Evolutionary conservation across 2,888 invertebrate genomes (phyloP), one percentile per base, ranked within the genome.

Genomic region (Rhagonycha lutea): DNA sequence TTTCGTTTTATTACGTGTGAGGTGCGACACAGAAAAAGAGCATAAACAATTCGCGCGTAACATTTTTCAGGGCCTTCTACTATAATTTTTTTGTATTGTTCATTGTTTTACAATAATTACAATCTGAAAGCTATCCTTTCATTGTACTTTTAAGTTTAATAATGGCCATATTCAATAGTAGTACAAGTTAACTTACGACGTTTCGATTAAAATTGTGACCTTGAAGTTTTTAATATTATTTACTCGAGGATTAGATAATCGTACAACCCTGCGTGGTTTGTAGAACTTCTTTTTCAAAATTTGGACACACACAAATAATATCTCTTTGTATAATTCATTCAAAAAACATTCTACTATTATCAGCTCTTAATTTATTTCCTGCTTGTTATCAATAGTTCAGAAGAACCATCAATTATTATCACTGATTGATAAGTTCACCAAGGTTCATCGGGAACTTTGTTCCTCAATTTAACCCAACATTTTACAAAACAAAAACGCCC

Each of bases 41-140:
- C 75, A 71, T 32, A 73, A 79, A 79, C 79, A 79, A 79, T 79
- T 47, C 72, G 76, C 69, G 47, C 63, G 18, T 72, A 28, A 47
- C 47, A 47, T n/a, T 26, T 29, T 29, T 68, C 70, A 71, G 61
- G 69, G 63, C 12, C 63, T 65, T 65, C 26, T 18, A 65, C 26
- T 24, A 65, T 65, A 65, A 65, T 65, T 62, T 10, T 24, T 65
- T 47, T 69, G 75, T 72, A 79, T 77, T 79, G 79, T 79, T 67
- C 71, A 79, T 79, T 79, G 79, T 79, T 75, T 70, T 60, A 18
- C 68, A 68, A 68, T 47, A 68, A 68, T 68, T 68, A 68, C 28
- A 14, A 68, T 70, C 26, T 62, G 14, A 70, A 70, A 63, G 26
- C 14, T 11, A 29, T 28, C 26, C 63, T 62, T 70, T 69, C 69